Conservation (phyloP, 2,888 invertebrate genomes). For the Yponomeuta sedellus region DNA sequence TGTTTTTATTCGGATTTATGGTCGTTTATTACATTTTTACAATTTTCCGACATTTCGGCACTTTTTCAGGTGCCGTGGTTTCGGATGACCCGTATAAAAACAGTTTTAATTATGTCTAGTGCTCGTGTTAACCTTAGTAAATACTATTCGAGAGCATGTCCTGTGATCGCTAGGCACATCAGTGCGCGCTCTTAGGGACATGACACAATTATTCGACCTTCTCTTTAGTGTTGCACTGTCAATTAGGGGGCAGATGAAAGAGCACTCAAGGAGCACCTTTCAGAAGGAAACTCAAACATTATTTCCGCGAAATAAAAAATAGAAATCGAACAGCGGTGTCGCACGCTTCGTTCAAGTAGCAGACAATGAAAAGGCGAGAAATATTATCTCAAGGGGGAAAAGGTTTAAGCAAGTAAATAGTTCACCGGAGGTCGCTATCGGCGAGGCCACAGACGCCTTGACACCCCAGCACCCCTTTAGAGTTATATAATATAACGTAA, state of each 20-base stretch:
- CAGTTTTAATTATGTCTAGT: no score
- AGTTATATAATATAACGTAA: not conserved
- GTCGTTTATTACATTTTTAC: no score
- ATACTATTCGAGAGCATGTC: no score
- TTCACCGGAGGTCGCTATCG: not conserved
- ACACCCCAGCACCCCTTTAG: not conserved
- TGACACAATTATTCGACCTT: not conserved
- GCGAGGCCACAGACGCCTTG: not conserved
- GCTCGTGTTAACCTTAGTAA: no score
- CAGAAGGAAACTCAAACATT: not conserved
- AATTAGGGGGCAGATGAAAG: not conserved
- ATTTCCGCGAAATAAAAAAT: not conserved
- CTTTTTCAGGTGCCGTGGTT: no score
- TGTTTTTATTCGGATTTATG: no score
- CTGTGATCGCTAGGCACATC: no score
- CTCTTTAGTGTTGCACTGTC: not conserved
- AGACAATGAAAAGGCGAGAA: conserved; percentile 1
- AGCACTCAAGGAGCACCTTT: not conserved
- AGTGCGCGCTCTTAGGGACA: not conserved
- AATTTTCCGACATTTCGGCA: no score
- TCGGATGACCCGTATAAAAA: no score
- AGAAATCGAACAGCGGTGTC: not conserved
- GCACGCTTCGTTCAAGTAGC: conserved; percentile 1
- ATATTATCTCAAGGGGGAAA: not conserved
- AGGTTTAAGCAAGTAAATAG: not conserved